Base-by-base conservation (phyloP, 2,113 vertebrate genomes). In the Reinhardtius hippoglossoides region DNA sequence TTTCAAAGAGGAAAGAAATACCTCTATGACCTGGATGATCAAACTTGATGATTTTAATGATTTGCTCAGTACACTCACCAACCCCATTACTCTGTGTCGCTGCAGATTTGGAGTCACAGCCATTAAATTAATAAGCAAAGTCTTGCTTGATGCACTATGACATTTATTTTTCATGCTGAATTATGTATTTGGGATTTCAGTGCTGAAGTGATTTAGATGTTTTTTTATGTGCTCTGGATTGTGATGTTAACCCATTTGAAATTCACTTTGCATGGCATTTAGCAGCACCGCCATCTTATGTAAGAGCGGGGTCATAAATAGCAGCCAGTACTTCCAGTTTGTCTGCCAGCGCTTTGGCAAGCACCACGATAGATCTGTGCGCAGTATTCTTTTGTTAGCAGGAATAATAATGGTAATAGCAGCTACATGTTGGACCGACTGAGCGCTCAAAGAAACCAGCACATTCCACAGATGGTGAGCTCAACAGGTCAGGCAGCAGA, bases 41-140 rank as follows among this genome's bases (percentile, higher is more conserved):
- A 67, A 67, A 72, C 63, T 27, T 80, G 65, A 77, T 75, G 27
- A 68, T 79, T 79, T 61, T 68, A 64, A 76, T 73, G 50, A 82
- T 67, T 74, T 1, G 7, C 40, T 42, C 40, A 3, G 40, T 37
- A 15, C 44, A 64, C 70, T 77, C 76, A 40, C 52, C 42, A 67
- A 69, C 0, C 61, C 60, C 80, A 81, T 87, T 83, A 71, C 59
- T 71, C 54, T 80, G 60, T 21, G 26, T 50, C 35, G 15, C 58
- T 71, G 62, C 59, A 60, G 82, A 80, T 72, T 48, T 66, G 37
- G 52, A 78, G 23, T 59, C 55, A 67, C 71, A 80, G 57, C 27
- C 76, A 81, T 69, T 87, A 74, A 82, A 87, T 87, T 69, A 84
- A 84, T 74, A 62, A 74, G 57, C 65, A 79, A 74, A 78, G 79